Evolutionary conservation across 2,888 invertebrate species (phyloP), one percentile per base, ranked within the genome.

Genomic region (Drosophila borealis): DNA sequence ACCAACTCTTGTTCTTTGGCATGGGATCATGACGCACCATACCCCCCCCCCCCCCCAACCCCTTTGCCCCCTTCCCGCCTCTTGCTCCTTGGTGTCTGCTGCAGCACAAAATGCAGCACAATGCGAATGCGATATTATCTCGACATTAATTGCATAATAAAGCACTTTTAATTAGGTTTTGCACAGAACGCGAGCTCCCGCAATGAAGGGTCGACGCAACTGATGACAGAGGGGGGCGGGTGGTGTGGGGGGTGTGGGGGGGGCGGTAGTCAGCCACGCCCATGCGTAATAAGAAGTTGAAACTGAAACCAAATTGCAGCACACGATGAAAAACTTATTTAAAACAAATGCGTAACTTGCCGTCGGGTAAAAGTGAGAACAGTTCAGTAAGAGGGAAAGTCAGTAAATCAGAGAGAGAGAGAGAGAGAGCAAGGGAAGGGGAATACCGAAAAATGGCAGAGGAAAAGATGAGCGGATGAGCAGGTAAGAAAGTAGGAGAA

Each of bases 131-230:
- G 85, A 85, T 85, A 85, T 88, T 85, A 83, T 83, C 85, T 78
- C 49, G 75, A 78, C 74, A 80, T 85, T 88, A 85, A 85, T 88
- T 85, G 85, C 88, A 85, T 85, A 85, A 85, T 85, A 88, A 85
- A 88, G 85, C 83, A 78, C 83, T 86, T 85, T 85, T 85, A 85
- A 85, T 85, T 86, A 88, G 86, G 83, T 85, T 83, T 83, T 64
- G 69, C 65, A 70, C 48, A 69, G 66, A 69, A 42, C 59, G 21
- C 36, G 29, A 39, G 50, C 41, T 36, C 53, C 36, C 54, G 54
- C 66, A 54, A n/a, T 48, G 36, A 36, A 48, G 63, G 36, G 36
- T 42, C 55, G 19, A 56, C 50, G 48, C 55, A 67, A 65, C 59
- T 41, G 34, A 57, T 51, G 17, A 17, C 17, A 17, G 17, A 17